A percentile compares a stretch with the other conserved stretches of the same genome.
Conservation (phyloP, 2,113 vertebrate species). For the Haemorhous mexicanus region DNA sequence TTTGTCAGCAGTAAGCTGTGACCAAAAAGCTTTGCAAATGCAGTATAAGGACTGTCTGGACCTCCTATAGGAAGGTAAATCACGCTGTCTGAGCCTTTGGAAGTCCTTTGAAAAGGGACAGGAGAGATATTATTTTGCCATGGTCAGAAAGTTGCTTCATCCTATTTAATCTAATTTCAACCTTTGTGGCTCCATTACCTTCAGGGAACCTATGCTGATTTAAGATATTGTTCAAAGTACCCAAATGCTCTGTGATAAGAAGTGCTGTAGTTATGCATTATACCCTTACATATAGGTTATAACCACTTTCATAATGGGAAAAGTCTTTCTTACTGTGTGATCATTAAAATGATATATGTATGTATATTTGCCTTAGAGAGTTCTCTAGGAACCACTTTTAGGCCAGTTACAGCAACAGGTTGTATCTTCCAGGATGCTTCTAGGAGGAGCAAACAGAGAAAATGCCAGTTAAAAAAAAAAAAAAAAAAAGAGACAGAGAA, state of each 20-base stretch:
- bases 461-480: not conserved
- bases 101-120: not conserved
- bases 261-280: not conserved
- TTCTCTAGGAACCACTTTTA: not conserved
- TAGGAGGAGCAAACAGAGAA: not conserved
- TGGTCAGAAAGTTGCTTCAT: not conserved
- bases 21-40: constrained; percentile 29
- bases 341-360: not conserved
- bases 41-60: not conserved
- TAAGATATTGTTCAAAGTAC: not conserved
- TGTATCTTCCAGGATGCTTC: not conserved
- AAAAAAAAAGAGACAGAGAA: not conserved
- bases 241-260: not conserved
- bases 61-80: not conserved
- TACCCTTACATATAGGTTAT: not conserved
- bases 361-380: not conserved
- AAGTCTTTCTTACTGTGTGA: not conserved
- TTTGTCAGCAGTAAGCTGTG: constrained; percentile 22
- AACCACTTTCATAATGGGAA: not conserved
- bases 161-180: not conserved
- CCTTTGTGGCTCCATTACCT: not conserved
- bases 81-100: not conserved
- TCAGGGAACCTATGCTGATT: not conserved
- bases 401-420: not conserved
- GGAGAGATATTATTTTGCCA: not conserved